Evolutionary conservation across 2,113 vertebrate species (phyloP).

Genomic region (Pantherophis guttatus): DNA sequence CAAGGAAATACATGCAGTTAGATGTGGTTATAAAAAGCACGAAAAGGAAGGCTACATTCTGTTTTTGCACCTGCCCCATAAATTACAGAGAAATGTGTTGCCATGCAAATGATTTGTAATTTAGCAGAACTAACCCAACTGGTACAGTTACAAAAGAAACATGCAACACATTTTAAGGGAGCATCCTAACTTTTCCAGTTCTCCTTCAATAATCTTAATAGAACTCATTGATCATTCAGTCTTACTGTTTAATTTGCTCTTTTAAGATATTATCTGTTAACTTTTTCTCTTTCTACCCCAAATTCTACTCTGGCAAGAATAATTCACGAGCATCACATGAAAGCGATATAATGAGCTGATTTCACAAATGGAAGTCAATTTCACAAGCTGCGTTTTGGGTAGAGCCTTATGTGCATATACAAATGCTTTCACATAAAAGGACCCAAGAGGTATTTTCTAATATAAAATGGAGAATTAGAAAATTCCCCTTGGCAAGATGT

Average conservation of each 20-base stretch:
- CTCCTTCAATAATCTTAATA: background rate
- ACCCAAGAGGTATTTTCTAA: background rate
- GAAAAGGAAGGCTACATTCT: constrained; percentile 17
- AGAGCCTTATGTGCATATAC: background rate
- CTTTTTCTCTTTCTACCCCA: background rate
- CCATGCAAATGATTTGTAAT: constrained; percentile 48
- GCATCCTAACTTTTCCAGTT: background rate
- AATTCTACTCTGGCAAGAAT: background rate
- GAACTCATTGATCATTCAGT: constrained; percentile 9
- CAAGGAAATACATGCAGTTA: background rate
- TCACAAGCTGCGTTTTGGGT: background rate
- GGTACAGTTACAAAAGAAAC: constrained; percentile 2
- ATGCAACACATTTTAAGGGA: constrained; percentile 24
- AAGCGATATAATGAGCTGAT: background rate
- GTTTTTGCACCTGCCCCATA: constrained; percentile 40
- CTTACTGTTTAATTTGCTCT: background rate
- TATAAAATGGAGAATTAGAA: background rate
- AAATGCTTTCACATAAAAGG: background rate
- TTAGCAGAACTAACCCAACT: constrained; percentile 43
- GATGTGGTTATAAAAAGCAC: constrained; percentile 48
- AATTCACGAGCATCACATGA: background rate
- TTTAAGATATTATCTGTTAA: background rate
- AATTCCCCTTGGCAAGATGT: background rate
- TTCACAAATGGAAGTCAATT: background rate
- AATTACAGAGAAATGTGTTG: constrained; percentile 58